A percentile compares a stretch with the other conserved stretches of the same genome.
phyloP scores from a whole-genome alignment of 2,113 vertebrate genomes.

The Cervus canadensis region DNA sequence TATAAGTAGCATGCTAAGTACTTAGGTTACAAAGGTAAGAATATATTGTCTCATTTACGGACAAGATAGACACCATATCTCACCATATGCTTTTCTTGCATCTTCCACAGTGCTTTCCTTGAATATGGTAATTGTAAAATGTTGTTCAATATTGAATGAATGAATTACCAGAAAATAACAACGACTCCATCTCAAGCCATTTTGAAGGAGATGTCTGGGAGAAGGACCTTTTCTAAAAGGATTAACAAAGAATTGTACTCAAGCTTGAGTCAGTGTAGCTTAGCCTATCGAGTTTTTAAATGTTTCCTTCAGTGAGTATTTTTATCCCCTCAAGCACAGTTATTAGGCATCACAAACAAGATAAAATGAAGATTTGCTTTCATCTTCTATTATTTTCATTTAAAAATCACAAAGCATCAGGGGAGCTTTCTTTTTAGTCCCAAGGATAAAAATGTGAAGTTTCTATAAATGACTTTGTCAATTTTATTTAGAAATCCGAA shows the following conservation, averaged over 20 bases:
- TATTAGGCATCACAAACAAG: slow-evolving; percentile 44
- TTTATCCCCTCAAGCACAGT: slow-evolving; percentile 35
- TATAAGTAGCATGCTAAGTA: not conserved
- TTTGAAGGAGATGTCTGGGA: slow-evolving; percentile 18
- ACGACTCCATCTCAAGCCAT: not conserved
- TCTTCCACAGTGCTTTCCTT: not conserved
- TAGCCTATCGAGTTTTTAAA: not conserved
- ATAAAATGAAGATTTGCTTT: slow-evolving; percentile 56
- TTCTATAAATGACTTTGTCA: slow-evolving; percentile 67
- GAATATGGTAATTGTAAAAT: slow-evolving; percentile 13
- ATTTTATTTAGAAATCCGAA: slow-evolving; percentile 67
- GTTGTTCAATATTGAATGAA: not conserved
- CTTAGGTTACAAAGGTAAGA: not conserved
- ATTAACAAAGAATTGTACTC: slow-evolving; percentile 38
- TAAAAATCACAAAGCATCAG: slow-evolving; percentile 45
- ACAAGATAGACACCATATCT: not conserved
- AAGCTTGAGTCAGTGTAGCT: not conserved
- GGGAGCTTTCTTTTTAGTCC: slow-evolving; percentile 18
- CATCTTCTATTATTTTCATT: slow-evolving; percentile 43
- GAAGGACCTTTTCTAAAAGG: not conserved
- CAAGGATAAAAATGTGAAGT: slow-evolving; percentile 43
- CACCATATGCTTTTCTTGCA: not conserved
- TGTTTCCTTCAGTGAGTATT: slow-evolving; percentile 4
- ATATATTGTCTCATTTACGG: not conserved
- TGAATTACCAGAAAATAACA: not conserved